Base-by-base conservation (phyloP, 2,888 invertebrate genomes). In the Ectemnius lituratus region DNA sequence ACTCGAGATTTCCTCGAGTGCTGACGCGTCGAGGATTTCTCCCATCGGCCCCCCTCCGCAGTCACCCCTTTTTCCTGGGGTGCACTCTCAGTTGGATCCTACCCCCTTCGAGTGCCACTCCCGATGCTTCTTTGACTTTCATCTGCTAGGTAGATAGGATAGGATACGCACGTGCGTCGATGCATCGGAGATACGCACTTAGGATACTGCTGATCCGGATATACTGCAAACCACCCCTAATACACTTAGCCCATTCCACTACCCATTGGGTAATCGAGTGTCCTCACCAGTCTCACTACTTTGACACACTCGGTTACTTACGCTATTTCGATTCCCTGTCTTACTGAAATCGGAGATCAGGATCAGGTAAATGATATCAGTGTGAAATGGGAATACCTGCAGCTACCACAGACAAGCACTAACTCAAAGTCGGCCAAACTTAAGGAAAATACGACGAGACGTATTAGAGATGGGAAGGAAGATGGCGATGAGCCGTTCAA, bases 401-500 rank as follows among this genome's bases (percentile, higher is more conserved):
- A 11, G 37, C 37, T 37, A 37, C 37, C 37, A 37, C 37, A 37
- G 37, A 37, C 8, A 37, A 37, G 37, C 37, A 0, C 8, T 37
- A 6, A 37, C 52, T 6, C 16, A 11, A 16, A 16, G 16, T 52
- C 52, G 27, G 64, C 49, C 59, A 70, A 79, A 68, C 69, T 71
- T 59, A 62, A 79, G 62, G 56, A 65, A 78, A 59, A 47, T n/a
- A 47, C 37, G 49, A 18, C 28, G 62, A 62, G 62, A 46, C 67
- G 56, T 45, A 65, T 64, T 8, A 20, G 49, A 62, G 65, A 28
- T 20, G 56, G 23, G 23, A 3, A 62, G 78, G 80, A 60, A 80
- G 76, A 79, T 81, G 81, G 83, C 84, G 84, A 74, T 79, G 80
- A 70, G 85, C 81, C 85, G 37, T 87, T 52, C 80, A 86, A 88